Percentiles rank a stretch among this genome's conserved stretches.
These are phyloP conservation scores for Lacerta viridis DNA, from an alignment of 2,797 vertebrate genomes.

Conservation along the genomic window DNA sequence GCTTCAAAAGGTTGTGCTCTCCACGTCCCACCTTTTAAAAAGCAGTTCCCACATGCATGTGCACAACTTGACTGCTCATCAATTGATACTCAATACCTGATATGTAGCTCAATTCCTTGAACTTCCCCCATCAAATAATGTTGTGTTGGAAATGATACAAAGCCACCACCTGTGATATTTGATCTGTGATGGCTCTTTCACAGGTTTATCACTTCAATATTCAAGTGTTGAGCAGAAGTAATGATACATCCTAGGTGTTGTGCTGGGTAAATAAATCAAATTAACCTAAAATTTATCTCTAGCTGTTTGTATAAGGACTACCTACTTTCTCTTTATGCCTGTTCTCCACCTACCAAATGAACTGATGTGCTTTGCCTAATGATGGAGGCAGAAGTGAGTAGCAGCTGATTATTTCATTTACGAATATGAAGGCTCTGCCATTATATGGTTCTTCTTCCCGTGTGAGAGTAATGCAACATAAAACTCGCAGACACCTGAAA, in stretches of 20 bases:
- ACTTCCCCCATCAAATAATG: neutral
- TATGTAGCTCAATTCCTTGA: neutral
- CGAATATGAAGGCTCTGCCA: no score
- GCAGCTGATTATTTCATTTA: no score
- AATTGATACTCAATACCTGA: neutral
- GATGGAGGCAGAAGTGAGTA: no score
- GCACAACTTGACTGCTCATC: neutral
- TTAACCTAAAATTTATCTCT: neutral
- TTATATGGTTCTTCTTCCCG: no score
- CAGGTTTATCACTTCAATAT: neutral
- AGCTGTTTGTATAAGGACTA: no score
- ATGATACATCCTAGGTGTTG: no score
- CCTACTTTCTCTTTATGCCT: no score
- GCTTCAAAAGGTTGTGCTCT: constrained; percentile 31
- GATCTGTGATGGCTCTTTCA: neutral
- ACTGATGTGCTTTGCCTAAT: no score
- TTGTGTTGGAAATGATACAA: neutral
- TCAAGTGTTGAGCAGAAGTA: neutral
- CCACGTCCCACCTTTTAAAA: neutral
- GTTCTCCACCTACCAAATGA: no score
- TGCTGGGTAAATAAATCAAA: no score
- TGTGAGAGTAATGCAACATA: no score
- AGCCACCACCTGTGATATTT: neutral
- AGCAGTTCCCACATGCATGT: neutral
- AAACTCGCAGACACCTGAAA: no score